Evolutionary conservation across 2,113 vertebrate species (phyloP), one percentile per base, ranked within the genome.

Genomic region (Dromiciops gliroides): DNA sequence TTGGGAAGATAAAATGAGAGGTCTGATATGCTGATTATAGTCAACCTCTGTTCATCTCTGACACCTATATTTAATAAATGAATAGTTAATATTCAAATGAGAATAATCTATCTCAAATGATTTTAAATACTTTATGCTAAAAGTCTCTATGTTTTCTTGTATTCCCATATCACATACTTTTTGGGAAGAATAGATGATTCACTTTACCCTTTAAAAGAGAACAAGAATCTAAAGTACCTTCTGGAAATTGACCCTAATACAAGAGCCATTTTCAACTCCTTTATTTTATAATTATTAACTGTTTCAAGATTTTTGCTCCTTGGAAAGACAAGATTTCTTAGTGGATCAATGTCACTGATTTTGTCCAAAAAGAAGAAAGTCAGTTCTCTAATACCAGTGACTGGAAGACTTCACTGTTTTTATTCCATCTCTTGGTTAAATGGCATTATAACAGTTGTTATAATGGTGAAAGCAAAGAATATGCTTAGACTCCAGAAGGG

Each of bases 71-170:
- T 19, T 52, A 92, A 53, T 0, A 28, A 75, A 75, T 7, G 14
- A 75, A 19, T n/a, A 49, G 37, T 52, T 92, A 75, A 75, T n/a
- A 75, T 75, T 75, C 19, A n/a, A 44, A 56, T 3, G 8, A 93
- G 92, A 83, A 83, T 44, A 94, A 92, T 49, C 67, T 24, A 26
- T 60, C 95, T 89, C 91, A 92, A 93, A 28, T 56, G 3, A 91
- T 44, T 22, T n/a, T 22, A 83, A 83, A 44, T 44, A 83, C 16
- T 83, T 83, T 83, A 83, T 44, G 37, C 4, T 75, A 44, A 83
- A 75, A 75, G 67, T 75, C 1, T 67, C 31, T 67, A 37, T 37
- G 3, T 14, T 75, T 75, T 75, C 67, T n/a, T n/a, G 37, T 4
- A 6, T 75, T 83, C 19, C 19, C 14, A 44, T 7, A 67, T 5